phyloP scores from a whole-genome alignment of 2,888 invertebrate genomes.

The Daptonema setosum region DNA sequence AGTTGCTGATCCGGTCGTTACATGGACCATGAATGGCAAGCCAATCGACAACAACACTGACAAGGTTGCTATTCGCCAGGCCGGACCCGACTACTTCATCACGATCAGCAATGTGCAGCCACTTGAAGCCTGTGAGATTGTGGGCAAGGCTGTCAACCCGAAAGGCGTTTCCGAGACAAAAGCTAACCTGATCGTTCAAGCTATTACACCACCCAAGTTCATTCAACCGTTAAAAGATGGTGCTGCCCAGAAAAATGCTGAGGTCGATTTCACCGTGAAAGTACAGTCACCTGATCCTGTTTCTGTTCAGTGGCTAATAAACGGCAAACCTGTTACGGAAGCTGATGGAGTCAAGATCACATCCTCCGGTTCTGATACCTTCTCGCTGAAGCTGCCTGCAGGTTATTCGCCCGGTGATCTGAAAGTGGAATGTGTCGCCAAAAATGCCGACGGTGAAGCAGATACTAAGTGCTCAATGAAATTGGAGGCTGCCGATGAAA shows the following conservation, averaged over 20 bases:
- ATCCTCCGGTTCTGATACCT: not conserved
- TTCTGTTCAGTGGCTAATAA: not conserved
- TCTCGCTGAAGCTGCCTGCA: not conserved
- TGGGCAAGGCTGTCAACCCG: constrained; percentile 28
- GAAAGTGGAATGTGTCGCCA: not conserved
- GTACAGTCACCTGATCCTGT: not conserved
- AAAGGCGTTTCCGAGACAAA: constrained; percentile 25
- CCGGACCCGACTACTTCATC: not conserved
- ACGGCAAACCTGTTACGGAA: not conserved
- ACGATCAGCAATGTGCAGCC: not conserved
- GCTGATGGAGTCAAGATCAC: not conserved
- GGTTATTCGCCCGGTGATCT: not conserved
- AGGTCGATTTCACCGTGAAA: constrained; percentile 12
- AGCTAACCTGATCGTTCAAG: constrained; percentile 23
- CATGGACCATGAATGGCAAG: constrained; percentile 11
- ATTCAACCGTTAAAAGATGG: not conserved
- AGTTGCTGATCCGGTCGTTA: constrained; percentile 20
- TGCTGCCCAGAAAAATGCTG: not conserved
- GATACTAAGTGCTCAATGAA: not conserved
- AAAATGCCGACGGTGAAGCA: not conserved
- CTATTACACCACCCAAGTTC: not conserved
- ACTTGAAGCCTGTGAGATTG: not conserved
- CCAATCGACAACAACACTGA: not conserved
- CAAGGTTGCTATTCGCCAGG: not conserved
- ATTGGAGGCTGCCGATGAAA: not conserved